Conservation (phyloP, 2,797 vertebrate genomes). For the Heterohyrax brucei region DNA sequence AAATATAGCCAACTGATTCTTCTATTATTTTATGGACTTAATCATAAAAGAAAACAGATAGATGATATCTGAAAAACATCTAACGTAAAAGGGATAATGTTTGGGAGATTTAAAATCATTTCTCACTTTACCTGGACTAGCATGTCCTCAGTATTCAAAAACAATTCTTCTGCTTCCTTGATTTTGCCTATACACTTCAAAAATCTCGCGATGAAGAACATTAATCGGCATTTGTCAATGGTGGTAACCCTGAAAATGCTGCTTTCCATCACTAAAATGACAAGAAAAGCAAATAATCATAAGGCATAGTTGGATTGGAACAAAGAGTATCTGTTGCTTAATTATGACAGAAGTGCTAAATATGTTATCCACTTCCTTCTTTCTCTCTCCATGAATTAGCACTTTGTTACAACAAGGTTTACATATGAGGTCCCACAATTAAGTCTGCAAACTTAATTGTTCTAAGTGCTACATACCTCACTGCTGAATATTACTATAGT, state of each 20-base stretch:
- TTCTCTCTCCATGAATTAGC: constrained; percentile 10
- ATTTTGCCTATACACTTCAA: constrained; percentile 86
- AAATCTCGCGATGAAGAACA: constrained; percentile 83
- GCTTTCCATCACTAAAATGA: constrained; percentile 61
- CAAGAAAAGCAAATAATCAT: background rate
- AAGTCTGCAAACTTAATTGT: no score
- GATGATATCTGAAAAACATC: background rate
- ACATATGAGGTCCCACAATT: background rate
- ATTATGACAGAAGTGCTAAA: background rate
- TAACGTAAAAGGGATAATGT: background rate
- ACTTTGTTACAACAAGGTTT: constrained; percentile 38
- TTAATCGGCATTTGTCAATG: constrained; percentile 56
- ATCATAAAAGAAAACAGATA: background rate
- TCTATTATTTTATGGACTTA: background rate
- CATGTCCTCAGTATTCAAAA: constrained; percentile 76
- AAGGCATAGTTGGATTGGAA: background rate
- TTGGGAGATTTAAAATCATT: background rate
- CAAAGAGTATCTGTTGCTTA: background rate
- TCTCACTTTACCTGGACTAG: constrained; percentile 78
- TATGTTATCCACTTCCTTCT: background rate
- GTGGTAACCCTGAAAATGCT: constrained; percentile 21
- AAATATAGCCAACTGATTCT: background rate
- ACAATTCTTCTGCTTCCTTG: constrained; percentile 75
- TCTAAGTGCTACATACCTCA: no score
- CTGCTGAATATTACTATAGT: no score